phyloP scores from a whole-genome alignment of 2,888 invertebrate genomes.

The Eulithis prunata region DNA sequence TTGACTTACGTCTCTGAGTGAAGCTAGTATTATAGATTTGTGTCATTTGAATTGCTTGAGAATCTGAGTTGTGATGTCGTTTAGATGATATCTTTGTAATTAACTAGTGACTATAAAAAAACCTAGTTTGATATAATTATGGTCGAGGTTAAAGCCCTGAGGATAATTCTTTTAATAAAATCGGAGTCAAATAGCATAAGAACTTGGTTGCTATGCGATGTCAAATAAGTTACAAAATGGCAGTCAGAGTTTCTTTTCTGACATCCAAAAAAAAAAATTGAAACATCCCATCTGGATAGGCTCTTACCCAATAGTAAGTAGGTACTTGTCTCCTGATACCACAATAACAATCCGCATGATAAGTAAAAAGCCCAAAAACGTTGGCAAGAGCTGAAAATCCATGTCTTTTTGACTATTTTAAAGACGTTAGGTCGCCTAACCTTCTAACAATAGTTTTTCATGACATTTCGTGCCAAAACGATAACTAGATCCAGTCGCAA shows the following conservation, averaged over 20 bases:
- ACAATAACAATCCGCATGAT: no score
- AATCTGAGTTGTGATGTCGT: conserved; percentile 13
- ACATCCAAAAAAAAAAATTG: no score
- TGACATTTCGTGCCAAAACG: conserved; percentile 9
- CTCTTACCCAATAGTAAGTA: no score
- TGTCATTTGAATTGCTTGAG: conserved; percentile 27
- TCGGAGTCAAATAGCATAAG: background rate
- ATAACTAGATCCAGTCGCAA: conserved; percentile 8
- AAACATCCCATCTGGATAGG: no score
- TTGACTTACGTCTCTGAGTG: no score
- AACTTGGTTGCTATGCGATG: no score
- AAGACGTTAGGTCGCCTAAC: background rate
- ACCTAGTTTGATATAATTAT: background rate
- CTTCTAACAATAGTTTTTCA: conserved; percentile 16
- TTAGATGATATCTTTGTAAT: conserved; percentile 29
- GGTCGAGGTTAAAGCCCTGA: background rate
- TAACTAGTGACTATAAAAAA: conserved; percentile 9
- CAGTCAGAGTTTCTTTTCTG: no score
- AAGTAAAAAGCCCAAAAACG: no score
- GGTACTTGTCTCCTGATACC: no score
- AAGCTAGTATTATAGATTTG: conserved; percentile 18
- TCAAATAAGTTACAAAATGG: no score
- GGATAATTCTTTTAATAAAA: background rate
- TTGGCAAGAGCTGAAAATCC: no score
- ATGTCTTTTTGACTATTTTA: no score